Evolutionary conservation across 2,888 invertebrate genomes (phyloP), one percentile per base, ranked within the genome.

Genomic region (Teleiodes luculella): DNA sequence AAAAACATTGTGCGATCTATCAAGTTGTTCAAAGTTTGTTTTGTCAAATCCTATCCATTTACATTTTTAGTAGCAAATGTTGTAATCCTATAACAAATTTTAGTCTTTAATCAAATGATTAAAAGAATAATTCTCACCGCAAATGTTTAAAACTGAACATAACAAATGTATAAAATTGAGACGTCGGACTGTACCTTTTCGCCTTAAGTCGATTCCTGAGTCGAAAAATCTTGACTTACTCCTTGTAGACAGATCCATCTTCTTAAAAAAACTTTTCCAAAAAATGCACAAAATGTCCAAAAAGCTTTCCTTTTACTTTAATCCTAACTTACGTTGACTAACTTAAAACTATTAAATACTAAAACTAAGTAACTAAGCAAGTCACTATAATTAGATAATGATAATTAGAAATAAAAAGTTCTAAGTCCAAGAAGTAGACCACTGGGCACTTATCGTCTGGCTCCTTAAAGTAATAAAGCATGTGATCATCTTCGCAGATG

Each of bases 201-300:
- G 86, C 64, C 88, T 80, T 73, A 88, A 73, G 78, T 86, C 84
- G 84, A 89, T 89, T 69, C 89, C 89, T 74, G 89, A 89, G 86
- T 89, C 89, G 82, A 86, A 89, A 88, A 89, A 89, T 87, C 89
- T 89, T 85, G 89, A 89, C 87, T 89, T 89, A 88, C 89, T 86
- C 79, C 89, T 69, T 73, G 87, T 74, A 61, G 89, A 86, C 58
- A 89, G 83, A 81, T 89, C 89, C 89, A 89, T 89, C 66, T 66
- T 74, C 68, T 66, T 37, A 18, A 18, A 41, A 2, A 20, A 41
- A 24, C 24, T 24, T 18, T 41, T 61, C 54, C 45, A 35, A 60
- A 72, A 64, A 46, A 55, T 66, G 63, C 74, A 68, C 74, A 67
- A 60, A 64, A 65, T 53, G 58, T 54, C 57, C 63, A 63, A 59